These are phyloP conservation scores for Mesocricetus auratus DNA, from an alignment of 2,113 vertebrate genomes.

Conservation along the genomic window DNA sequence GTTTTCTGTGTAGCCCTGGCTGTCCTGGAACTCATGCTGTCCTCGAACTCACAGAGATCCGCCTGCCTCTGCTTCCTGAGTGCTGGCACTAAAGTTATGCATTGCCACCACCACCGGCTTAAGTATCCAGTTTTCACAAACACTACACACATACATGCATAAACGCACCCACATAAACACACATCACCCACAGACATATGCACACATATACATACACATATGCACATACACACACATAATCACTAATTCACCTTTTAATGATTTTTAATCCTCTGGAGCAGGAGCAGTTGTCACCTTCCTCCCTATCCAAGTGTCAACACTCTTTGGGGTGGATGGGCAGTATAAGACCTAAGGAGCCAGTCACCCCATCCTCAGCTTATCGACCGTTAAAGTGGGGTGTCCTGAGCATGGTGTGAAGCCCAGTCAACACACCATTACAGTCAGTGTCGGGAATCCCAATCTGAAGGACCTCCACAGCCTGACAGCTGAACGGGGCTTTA, in stretches of 20 bases:
- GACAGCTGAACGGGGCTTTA: neutral
- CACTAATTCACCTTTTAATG: neutral
- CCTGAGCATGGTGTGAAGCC: neutral
- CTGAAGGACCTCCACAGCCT: too few relatives aligned
- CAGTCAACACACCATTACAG: neutral
- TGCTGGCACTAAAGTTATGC: neutral
- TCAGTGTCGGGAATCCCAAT: neutral
- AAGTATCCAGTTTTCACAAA: neutral
- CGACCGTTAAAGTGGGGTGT: neutral
- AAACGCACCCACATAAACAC: neutral
- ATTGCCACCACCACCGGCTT: neutral
- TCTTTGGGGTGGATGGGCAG: neutral
- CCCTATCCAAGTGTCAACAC: neutral
- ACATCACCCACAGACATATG: neutral
- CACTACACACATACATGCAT: neutral
- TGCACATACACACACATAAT: neutral
- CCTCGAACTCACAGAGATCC: neutral
- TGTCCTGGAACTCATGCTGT: neutral
- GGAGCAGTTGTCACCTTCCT: fast-evolving
- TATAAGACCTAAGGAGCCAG: neutral
- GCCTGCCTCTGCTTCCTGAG: neutral
- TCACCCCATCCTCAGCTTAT: neutral
- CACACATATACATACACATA: neutral
- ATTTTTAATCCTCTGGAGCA: neutral
- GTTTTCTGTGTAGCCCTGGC: neutral